Conservation (phyloP, 2,113 vertebrate species). For the Zosterops lateralis region DNA sequence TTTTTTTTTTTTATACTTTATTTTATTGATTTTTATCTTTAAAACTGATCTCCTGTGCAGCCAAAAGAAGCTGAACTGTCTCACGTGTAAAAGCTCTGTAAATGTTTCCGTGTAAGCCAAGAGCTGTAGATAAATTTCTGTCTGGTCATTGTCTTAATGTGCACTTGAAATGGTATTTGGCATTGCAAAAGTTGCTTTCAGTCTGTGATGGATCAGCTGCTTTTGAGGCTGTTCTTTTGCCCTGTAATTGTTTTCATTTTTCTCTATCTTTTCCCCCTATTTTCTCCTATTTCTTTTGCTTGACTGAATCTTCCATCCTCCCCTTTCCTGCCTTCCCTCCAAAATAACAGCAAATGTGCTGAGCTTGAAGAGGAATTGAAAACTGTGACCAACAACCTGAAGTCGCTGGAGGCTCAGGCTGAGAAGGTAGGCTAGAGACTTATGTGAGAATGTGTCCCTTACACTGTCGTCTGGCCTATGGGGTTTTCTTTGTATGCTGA, state of each 20-base stretch:
- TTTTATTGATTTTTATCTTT: slow-evolving; percentile 65
- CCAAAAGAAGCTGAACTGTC: slow-evolving; percentile 74
- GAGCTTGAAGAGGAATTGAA: slow-evolving; percentile 99
- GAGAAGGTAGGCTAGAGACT: slow-evolving; percentile 92
- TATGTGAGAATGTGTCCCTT: neutral
- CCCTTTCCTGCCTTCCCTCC: slow-evolving; percentile 75
- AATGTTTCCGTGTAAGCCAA: slow-evolving; percentile 23
- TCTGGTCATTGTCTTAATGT: neutral
- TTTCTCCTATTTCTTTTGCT: slow-evolving; percentile 70
- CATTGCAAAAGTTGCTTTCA: neutral
- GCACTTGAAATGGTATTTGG: neutral
- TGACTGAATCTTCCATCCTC: slow-evolving; percentile 65
- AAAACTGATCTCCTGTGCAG: slow-evolving; percentile 59
- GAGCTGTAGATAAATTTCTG: neutral
- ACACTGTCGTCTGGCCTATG: neutral
- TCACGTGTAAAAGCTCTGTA: neutral
- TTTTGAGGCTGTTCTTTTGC: slow-evolving; percentile 71
- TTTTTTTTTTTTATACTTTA: neutral
- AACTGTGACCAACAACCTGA: slow-evolving; percentile 99
- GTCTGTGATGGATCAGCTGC: slow-evolving; percentile 69
- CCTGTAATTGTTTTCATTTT: slow-evolving; percentile 78
- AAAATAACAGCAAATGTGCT: slow-evolving; percentile 98
- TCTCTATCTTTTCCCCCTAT: slow-evolving; percentile 73
- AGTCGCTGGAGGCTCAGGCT: slow-evolving; percentile 99
- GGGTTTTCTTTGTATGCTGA: neutral